Percentiles rank a stretch among this genome's conserved stretches.
These are phyloP conservation scores for Perdita meconis DNA, from an alignment of 2,888 invertebrate genomes.

Conservation along the genomic window DNA sequence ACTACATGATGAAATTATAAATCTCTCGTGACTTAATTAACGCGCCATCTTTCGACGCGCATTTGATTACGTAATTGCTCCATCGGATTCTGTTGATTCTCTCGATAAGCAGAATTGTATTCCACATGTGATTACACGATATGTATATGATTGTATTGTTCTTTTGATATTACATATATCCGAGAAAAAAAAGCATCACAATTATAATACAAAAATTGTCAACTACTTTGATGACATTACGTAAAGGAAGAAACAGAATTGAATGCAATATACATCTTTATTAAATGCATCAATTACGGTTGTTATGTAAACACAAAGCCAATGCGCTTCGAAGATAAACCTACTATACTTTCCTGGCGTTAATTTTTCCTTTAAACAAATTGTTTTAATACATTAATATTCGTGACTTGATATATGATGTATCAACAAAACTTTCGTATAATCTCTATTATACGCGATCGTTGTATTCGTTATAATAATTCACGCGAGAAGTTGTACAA, in stretches of 20 bases:
- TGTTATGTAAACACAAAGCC: not conserved
- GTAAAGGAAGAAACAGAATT: too few species aligned
- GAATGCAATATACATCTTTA: not conserved
- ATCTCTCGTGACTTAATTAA: conserved; percentile 53
- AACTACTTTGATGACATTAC: not conserved
- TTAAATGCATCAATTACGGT: not conserved
- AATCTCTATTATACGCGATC: conserved; percentile 7
- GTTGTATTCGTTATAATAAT: conserved; percentile 18
- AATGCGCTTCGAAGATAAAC: not conserved
- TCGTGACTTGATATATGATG: conserved; percentile 1
- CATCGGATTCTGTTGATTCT: conserved; percentile 22
- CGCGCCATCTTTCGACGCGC: conserved; percentile 34
- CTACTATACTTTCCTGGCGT: too few species aligned
- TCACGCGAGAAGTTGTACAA: not conserved
- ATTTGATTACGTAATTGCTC: conserved; percentile 58
- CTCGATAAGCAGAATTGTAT: conserved; percentile 17
- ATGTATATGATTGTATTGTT: too few species aligned
- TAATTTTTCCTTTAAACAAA: not conserved
- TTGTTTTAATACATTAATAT: not conserved
- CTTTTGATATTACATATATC: not conserved
- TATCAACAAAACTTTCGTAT: conserved; percentile 3
- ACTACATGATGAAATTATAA: not conserved
- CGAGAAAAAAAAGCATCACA: too few species aligned
- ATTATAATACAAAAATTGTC: not conserved
- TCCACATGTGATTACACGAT: not conserved